phyloP scores from a whole-genome alignment of 2,888 invertebrate genomes.

The Bimastos eiseni region DNA sequence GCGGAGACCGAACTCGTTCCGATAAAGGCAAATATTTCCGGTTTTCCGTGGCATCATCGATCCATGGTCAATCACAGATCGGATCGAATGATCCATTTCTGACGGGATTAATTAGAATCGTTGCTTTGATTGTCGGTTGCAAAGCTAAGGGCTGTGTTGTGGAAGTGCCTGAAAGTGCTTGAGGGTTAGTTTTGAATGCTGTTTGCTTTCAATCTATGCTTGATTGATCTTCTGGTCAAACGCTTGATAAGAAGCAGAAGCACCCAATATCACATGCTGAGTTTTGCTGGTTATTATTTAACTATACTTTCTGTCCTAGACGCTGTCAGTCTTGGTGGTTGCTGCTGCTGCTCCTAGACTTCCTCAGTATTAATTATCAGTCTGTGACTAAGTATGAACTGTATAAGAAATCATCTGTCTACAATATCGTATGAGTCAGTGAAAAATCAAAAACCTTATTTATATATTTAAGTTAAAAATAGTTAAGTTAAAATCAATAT shows the following conservation, averaged over 20 bases:
- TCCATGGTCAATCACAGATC: not conserved
- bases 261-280: not conserved
- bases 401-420: not conserved
- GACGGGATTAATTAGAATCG: not conserved
- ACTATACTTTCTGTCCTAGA: too few relatives aligned
- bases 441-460: not conserved
- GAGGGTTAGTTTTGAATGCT: not conserved
- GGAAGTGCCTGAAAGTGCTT: not conserved
- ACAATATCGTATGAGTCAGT: not conserved
- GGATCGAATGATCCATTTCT: conserved; percentile 13
- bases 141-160: not conserved
- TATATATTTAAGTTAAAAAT: not conserved
- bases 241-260: not conserved
- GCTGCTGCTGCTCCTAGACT: not conserved
- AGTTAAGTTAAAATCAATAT: not conserved
- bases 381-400: not conserved
- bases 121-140: not conserved
- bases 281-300: too few relatives aligned
- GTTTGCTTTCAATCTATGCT: not conserved
- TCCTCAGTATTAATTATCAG: not conserved
- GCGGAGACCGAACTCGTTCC: conserved; percentile 1
- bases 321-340: not conserved
- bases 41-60: not conserved
- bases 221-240: not conserved
- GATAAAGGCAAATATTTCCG: conserved; percentile 13